Base-by-base conservation (phyloP, 2,113 vertebrate species). In the Monarcha castaneiventris region DNA sequence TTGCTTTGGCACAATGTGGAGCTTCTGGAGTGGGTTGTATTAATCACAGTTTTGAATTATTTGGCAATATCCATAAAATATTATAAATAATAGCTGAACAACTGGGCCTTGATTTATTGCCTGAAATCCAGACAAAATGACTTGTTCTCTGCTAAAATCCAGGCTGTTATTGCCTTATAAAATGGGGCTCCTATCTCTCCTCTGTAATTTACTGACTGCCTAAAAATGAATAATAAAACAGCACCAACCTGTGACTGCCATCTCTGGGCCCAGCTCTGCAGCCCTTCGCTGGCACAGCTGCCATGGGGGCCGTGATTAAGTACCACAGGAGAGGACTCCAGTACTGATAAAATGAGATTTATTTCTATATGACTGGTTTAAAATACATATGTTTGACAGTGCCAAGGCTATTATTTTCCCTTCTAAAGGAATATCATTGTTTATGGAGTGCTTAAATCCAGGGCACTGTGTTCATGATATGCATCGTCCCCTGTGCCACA, bases 131-230 rank as follows among this genome's bases (percentile, higher is more conserved):
- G 51, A 73, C 46, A 64, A 89, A 95, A 46, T 43, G 17, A 73
- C 82, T 97, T 64, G 75, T 87, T 94, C 84, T 85, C 63, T 85
- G 52, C 62, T 96, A 75, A 94, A 95, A 85, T 69, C 80, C 89
- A 83, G 71, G 71, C 84, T 69, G 56, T 87, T 96, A 93, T 48
- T 94, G 73, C 63, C 49, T 75, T 52, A 79, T 95, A 91, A 96
- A 96, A 80, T 44, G 46, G 52, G 67, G 32, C 74, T 86, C 86
- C 95, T 81, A 41, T 93, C 71, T 93, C 63, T 82, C 72, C 59
- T 30, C 16, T 75, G 32, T 80, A 92, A 95, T 97, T 97, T 96
- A 94, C 25, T 78, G 84, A 59, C 84, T 89, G 55, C 58, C 63
- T 90, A 30, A 75, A 91, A 92, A 83, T 93, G 59, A 96, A 52